Base-by-base conservation (phyloP, 2,113 vertebrate species). In the Semnornis frantzii region DNA sequence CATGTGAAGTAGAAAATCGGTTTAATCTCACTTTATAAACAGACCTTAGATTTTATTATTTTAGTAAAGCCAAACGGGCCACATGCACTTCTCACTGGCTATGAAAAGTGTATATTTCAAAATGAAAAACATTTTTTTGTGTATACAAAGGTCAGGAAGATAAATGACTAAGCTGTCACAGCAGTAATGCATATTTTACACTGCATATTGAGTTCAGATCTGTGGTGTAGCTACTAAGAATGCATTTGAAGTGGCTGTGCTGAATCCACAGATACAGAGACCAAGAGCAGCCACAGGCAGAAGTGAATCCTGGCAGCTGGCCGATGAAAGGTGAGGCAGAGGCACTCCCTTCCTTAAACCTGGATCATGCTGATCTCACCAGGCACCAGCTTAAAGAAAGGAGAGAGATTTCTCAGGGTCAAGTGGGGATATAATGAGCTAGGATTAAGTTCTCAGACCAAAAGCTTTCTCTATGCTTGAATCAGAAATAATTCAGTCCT, bases 321-420 rank as follows among this genome's bases (percentile, higher is more conserved):
- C 5, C 50, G 13, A 60, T 1, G 3, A 59, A 59, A 60, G 12
- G 11, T 20, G 16, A 34, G 30, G 8, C 3, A 4, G 23, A 42
- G 1, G 2, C 3, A 3, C 10, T 52, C 37, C 21, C 15, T 46
- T 70, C 58, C 27, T 55, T 59, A 50, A 6, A 6, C 3, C 2
- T 0, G 0, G 10, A 30, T 91, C 1, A 1, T 9, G 5, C 10
- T 27, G 27, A 55, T n/a, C 24, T 28, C 52, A 28, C 7, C 3
- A 3, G 20, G 37, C 25, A 58, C 7, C 4, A 25, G 10, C 42
- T 17, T 54, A 62, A 88, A 68, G 19, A 25, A 69, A 69, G 82
- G 23, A 64, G 10, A 24, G 37, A 63, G 18, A 87, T 48, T 91
- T 91, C 15, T 23, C 23, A 11, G 30, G 55, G 50, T 92, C 66